Evolutionary conservation across 2,113 vertebrate genomes (phyloP), one percentile per base, ranked within the genome.

Genomic region (Xiphophorus couchianus): DNA sequence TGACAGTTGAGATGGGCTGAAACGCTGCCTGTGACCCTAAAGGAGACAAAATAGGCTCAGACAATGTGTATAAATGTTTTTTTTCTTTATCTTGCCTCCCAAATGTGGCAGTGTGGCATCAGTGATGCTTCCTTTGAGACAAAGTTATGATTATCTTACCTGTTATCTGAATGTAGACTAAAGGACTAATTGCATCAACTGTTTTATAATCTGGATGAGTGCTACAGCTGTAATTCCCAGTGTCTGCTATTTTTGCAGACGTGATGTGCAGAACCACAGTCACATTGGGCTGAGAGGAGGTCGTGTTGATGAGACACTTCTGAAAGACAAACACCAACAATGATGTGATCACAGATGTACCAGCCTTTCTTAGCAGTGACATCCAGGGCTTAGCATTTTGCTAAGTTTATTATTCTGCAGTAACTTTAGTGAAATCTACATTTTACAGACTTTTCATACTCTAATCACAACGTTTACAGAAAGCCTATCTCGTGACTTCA

Each of bases 221-320:
- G 69, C 1, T 84, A 64, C 86, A 88, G 8, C 0, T 44, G 67
- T 88, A 88, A 48, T 31, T 5, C 1, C 81, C 86, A 51, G 11
- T 0, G 33, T 88, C 11, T 60, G 58, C 29, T 17, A 10, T 51
- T 22, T 76, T 77, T 4, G 71, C 71, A 6, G 62, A 73, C 33
- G 28, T 27, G 27, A 86, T 60, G 4, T 15, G 48, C 7, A 88
- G 64, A 1, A 37, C 42, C 58, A 88, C 19, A 25, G 1, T 74
- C 62, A 88, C n/a, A 5, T 61, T 62, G 1, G 81, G 58, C 5
- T 8, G 1, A 4, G 3, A 0, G 5, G 78, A 77, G 7, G 76
- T 80, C 0, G 75, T 1, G 12, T 82, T 86, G 42, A 84, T 11
- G 11, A 88, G 64, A 13, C 1, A 19, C 22, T 28, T 31, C 86